Percentiles rank a stretch among this genome's conserved stretches.
Conservation (phyloP, 37 sponge, comb jelly and placozoan species). For the Aplysina aerophoba region DNA sequence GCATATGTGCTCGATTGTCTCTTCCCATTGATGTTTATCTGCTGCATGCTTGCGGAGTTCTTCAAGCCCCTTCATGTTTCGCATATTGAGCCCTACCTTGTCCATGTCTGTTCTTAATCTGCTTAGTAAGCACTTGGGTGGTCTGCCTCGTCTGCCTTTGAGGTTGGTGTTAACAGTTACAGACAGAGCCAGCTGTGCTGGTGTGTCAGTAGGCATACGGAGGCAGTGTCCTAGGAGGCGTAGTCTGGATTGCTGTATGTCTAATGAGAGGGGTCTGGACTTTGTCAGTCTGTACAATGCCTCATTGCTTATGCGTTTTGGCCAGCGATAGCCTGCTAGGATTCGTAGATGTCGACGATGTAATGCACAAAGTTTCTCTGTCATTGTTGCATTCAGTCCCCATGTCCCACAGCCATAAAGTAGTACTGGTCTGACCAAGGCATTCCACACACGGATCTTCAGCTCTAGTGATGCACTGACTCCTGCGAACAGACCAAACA, state of each 20-base stretch:
- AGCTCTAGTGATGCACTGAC: conserved; percentile 8
- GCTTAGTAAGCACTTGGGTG: not conserved
- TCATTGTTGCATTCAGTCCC: conserved; percentile 1
- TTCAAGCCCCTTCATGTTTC: not conserved
- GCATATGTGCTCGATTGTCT: conserved; percentile 25
- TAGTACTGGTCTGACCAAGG: conserved; percentile 12
- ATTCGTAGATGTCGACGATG: conserved; percentile 7
- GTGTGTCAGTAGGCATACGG: not conserved
- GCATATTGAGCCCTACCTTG: not conserved
- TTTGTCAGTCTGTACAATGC: conserved; percentile 1
- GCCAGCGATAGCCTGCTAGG: conserved; percentile 21
- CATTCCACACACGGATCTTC: not conserved
- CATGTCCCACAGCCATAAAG: not conserved
- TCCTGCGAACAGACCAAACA: conserved; percentile 3
- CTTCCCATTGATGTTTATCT: conserved; percentile 16
- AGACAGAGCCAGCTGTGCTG: conserved; percentile 1
- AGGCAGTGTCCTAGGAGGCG: conserved; percentile 20
- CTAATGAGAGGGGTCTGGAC: not conserved
- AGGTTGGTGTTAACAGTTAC: not conserved
- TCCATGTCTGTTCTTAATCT: not conserved
- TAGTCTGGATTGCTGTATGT: conserved; percentile 17
- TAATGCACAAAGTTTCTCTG: conserved; percentile 23
- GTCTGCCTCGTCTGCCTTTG: not conserved
- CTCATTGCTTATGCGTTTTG: not conserved
- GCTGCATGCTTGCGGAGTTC: not conserved